Conservation (phyloP, 2,113 vertebrate genomes). For the Caloenas nicobarica region DNA sequence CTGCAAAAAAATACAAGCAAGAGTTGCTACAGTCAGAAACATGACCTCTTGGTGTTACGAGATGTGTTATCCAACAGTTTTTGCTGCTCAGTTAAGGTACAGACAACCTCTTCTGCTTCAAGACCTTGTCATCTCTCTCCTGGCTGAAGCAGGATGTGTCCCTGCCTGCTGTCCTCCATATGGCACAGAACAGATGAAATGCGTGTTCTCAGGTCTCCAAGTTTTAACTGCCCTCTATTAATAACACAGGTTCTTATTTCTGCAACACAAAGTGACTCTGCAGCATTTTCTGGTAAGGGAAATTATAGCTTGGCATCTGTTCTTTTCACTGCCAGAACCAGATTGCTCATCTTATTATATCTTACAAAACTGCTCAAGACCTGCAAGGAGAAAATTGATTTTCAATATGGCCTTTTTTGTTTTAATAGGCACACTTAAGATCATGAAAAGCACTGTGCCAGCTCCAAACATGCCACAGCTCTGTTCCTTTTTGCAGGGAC, state of each 20-base stretch:
- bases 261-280: constrained; percentile 49
- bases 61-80: neutral
- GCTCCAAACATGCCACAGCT: neutral
- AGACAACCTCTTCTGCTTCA: neutral
- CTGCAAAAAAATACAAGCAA: neutral
- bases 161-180: neutral
- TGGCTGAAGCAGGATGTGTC: neutral
- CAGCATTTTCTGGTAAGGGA: constrained; percentile 56
- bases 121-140: neutral
- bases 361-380: constrained; percentile 63
- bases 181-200: neutral
- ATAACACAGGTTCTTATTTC: constrained; percentile 31
- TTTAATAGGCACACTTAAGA: constrained; percentile 48
- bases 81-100: neutral
- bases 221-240: constrained; percentile 45
- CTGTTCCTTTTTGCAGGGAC: neutral
- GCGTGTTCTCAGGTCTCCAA: neutral
- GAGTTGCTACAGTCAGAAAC: neutral
- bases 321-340: constrained; percentile 70
- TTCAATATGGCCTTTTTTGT: constrained; percentile 45
- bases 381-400: constrained; percentile 66
- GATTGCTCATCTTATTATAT: constrained; percentile 71
- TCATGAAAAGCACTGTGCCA: neutral
- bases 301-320: constrained; percentile 69
- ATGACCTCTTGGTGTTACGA: neutral